phyloP scores from a whole-genome alignment of 2,113 vertebrate species.

The Sisor rabdophorus region DNA sequence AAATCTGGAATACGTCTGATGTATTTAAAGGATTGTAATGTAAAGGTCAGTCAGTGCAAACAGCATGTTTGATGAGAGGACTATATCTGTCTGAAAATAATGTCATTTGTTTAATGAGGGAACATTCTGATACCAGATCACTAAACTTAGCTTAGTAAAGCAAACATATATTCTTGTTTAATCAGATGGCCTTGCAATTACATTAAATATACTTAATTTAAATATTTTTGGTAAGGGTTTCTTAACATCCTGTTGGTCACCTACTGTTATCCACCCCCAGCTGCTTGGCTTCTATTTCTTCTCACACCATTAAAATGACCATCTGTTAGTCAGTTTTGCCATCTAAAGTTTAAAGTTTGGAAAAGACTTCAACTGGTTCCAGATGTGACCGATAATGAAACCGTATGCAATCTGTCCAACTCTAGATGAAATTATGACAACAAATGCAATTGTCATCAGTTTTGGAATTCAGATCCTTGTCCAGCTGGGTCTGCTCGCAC shows the following conservation, averaged over 20 bases:
- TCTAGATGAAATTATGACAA: neutral
- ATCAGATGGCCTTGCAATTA: neutral
- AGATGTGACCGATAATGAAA: neutral
- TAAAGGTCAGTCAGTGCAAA: conserved; percentile 21
- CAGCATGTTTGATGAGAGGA: conserved; percentile 8
- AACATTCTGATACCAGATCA: neutral
- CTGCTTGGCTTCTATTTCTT: conserved; percentile 10
- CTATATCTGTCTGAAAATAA: neutral
- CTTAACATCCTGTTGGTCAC: neutral
- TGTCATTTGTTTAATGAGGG: conserved; percentile 6
- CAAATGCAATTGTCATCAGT: conserved; percentile 19
- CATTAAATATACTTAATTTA: neutral
- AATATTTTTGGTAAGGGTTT: neutral
- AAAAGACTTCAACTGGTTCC: neutral
- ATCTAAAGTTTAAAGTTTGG: neutral
- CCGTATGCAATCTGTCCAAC: neutral
- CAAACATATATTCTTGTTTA: neutral
- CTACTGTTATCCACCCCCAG: neutral
- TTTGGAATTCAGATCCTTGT: conserved; percentile 16
- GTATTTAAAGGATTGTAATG: neutral
- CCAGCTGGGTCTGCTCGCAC: conserved; percentile 5
- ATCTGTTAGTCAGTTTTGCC: conserved; percentile 19
- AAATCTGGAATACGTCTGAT: neutral
- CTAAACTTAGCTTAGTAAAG: neutral
- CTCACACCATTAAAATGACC: conserved; percentile 10